Percentiles rank a stretch among this genome's conserved stretches.
These are phyloP conservation scores for Megalurothrips usitatus DNA, from an alignment of 2,888 invertebrate species.

Conservation along the genomic window DNA sequence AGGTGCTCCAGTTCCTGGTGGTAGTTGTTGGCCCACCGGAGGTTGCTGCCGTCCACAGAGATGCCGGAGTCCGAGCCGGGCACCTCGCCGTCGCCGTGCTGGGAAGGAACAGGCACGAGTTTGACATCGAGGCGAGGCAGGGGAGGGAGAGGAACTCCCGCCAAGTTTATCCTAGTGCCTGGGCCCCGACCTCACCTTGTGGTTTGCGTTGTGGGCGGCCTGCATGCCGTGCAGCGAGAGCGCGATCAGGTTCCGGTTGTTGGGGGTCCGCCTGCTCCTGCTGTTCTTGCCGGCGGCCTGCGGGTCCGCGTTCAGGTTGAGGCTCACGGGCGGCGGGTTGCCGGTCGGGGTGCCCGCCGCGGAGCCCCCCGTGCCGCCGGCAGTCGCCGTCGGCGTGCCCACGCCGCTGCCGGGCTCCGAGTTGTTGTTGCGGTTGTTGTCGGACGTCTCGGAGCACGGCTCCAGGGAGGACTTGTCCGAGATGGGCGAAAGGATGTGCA, in stretches of 20 bases:
- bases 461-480: slow-evolving; percentile 88
- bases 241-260: not conserved
- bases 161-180: not conserved
- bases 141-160: not conserved
- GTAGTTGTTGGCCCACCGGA: slow-evolving; percentile 19
- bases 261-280: not conserved
- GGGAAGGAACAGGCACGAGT: not conserved
- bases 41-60: slow-evolving; percentile 58
- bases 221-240: not conserved
- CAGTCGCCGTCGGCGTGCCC: slow-evolving; percentile 32
- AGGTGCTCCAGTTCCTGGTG: slow-evolving; percentile 53
- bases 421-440: slow-evolving; percentile 73
- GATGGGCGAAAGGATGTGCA: slow-evolving; percentile 83
- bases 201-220: not conserved
- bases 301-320: not conserved
- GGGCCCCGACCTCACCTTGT: too few species aligned
- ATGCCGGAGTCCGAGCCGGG: slow-evolving; percentile 86
- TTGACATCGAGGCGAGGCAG: not conserved
- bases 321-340: not conserved
- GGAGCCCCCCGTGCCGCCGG: slow-evolving; percentile 25
- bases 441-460: slow-evolving; percentile 75
- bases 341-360: slow-evolving; percentile 13
- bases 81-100: slow-evolving; percentile 33
- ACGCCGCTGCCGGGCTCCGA: slow-evolving; percentile 57
- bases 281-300: not conserved